Evolutionary conservation across 2,797 vertebrate species (phyloP).

Genomic region (Pteronotus mesoamericanus): DNA sequence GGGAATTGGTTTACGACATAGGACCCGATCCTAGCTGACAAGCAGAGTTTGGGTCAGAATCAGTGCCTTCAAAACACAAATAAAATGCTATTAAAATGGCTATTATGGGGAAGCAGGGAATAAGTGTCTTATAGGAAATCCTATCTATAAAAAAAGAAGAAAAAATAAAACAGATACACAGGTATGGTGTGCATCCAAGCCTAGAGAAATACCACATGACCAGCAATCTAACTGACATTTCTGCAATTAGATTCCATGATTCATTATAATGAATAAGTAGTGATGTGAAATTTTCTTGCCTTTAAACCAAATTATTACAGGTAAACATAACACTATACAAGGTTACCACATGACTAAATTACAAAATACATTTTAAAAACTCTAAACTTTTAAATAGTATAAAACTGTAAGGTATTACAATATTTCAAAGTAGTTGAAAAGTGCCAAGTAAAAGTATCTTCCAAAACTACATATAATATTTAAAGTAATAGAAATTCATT

Average conservation of each 20-base stretch:
- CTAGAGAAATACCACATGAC: neutral
- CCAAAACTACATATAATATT: neutral
- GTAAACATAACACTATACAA: neutral
- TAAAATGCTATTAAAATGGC: neutral
- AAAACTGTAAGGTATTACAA: neutral
- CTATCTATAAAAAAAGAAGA: neutral
- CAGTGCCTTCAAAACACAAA: neutral
- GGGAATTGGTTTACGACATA: neutral
- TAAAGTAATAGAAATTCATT: neutral
- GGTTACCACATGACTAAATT: neutral
- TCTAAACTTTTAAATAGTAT: neutral
- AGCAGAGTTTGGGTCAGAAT: neutral
- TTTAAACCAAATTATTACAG: neutral
- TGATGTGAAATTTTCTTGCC: neutral
- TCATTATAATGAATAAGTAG: neutral
- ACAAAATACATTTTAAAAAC: neutral
- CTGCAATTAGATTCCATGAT: neutral
- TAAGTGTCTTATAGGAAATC: neutral
- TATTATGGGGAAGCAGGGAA: neutral
- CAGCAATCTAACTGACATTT: neutral
- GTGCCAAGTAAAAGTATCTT: neutral
- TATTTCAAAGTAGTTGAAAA: slow-evolving; percentile 15
- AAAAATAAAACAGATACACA: neutral
- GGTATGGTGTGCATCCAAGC: neutral
- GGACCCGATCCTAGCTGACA: neutral